Evolutionary conservation across 2,888 invertebrate genomes (phyloP).

Genomic region (Sminthurides aquaticus): DNA sequence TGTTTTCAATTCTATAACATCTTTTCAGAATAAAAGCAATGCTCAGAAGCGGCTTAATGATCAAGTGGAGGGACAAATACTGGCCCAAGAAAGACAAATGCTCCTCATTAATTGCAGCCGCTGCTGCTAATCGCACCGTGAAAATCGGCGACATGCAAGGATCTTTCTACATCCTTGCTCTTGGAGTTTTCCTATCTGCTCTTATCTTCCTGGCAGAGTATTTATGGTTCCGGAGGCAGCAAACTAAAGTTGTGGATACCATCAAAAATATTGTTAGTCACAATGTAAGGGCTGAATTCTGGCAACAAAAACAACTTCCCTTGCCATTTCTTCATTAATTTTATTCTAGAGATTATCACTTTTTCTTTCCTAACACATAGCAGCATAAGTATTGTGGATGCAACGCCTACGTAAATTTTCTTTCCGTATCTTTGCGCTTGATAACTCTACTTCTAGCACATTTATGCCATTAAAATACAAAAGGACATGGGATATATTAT

Average conservation of each 20-base stretch:
- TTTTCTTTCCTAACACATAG: no score
- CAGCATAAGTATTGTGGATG: no score
- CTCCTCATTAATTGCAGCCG: slow-evolving; percentile 47
- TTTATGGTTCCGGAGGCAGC: slow-evolving; percentile 48
- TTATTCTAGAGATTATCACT: no score
- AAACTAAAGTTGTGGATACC: slow-evolving; percentile 48
- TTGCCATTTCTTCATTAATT: slow-evolving; percentile 28
- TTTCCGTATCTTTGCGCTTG: no score
- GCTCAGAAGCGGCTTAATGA: slow-evolving; percentile 75
- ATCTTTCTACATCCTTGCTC: slow-evolving; percentile 73
- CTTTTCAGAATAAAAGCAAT: slow-evolving; percentile 64
- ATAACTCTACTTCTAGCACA: no score
- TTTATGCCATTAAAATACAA: no score
- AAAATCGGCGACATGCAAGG: slow-evolving; percentile 88
- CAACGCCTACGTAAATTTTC: no score
- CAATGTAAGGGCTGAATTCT: slow-evolving; percentile 17
- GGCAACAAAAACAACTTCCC: slow-evolving; percentile 29
- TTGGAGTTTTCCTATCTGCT: slow-evolving; percentile 56
- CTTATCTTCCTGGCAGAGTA: slow-evolving; percentile 51
- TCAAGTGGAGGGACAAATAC: slow-evolving; percentile 71
- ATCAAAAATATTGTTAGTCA: slow-evolving; percentile 52
- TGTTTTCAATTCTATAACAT: not conserved
- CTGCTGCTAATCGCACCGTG: slow-evolving; percentile 75
- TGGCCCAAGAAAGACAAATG: slow-evolving; percentile 73
- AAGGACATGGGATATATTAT: no score